Conservation (phyloP, 2,113 vertebrate genomes). For the Nasalis larvatus region DNA sequence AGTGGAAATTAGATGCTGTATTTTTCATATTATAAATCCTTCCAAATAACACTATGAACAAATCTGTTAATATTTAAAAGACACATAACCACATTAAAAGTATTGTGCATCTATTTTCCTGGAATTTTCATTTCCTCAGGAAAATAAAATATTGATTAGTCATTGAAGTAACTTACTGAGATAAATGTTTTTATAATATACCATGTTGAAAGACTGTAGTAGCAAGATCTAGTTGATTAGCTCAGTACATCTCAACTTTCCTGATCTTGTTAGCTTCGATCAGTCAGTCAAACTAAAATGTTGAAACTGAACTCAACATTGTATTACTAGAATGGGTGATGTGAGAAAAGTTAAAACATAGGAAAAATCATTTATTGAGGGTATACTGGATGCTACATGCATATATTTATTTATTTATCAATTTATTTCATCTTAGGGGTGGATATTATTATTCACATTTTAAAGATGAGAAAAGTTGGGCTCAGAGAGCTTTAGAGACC, state of each 20-base stretch:
- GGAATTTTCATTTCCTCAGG: not conserved
- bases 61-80: conserved; percentile 6
- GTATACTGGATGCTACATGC: not conserved
- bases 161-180: not conserved
- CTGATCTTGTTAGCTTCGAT: not conserved
- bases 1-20: not conserved
- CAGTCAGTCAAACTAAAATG: not conserved
- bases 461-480: not conserved
- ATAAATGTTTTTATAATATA: not conserved
- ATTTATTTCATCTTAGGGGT: not conserved
- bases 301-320: not conserved
- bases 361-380: not conserved
- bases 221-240: not conserved
- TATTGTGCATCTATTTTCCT: not conserved
- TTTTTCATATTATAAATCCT: not conserved
- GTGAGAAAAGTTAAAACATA: not conserved
- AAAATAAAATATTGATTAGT: not conserved
- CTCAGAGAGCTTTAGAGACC: not conserved
- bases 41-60: not conserved
- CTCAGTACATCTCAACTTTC: not conserved
- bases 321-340: not conserved
- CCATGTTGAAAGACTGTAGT: not conserved
- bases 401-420: not conserved
- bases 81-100: not conserved
- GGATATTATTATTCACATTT: not conserved